Conservation (phyloP, 2,113 vertebrate genomes). For the Lepisosteus osseus region DNA sequence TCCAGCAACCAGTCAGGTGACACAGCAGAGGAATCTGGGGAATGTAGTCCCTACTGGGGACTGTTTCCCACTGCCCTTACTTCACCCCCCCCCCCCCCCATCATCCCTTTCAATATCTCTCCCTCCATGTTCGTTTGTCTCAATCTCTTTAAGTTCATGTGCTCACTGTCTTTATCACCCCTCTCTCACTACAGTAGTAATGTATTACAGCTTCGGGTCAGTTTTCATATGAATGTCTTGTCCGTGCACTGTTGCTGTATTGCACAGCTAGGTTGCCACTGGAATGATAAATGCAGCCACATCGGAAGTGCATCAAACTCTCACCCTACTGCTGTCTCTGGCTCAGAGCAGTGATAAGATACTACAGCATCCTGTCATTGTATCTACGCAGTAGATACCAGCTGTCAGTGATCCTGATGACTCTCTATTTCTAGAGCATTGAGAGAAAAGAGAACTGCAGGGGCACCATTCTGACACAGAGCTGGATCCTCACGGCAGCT, state of each 20-base stretch:
- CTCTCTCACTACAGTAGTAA: background rate
- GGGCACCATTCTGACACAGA: constrained; percentile 70
- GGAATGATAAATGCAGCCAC: too few species aligned
- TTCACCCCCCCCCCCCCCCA: too few species aligned
- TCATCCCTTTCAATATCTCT: background rate
- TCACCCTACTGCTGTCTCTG: background rate
- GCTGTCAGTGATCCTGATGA: too few species aligned
- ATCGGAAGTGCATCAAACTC: background rate
- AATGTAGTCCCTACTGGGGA: background rate
- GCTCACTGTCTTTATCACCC: background rate
- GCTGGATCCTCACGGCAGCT: constrained; percentile 77
- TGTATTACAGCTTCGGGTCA: too few species aligned
- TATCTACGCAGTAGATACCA: background rate
- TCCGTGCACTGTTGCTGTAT: too few species aligned
- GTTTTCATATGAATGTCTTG: too few species aligned
- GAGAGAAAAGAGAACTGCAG: constrained; percentile 50
- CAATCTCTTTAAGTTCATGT: background rate
- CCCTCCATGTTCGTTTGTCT: background rate
- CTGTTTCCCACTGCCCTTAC: background rate
- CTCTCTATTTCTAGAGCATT: background rate
- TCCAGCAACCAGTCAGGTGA: background rate
- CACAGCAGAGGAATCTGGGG: too few species aligned
- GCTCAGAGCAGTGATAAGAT: background rate
- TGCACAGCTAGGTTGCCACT: too few species aligned
- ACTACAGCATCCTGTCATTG: background rate